Conservation (phyloP, 2,797 vertebrate species). For the Zalophus californianus region DNA sequence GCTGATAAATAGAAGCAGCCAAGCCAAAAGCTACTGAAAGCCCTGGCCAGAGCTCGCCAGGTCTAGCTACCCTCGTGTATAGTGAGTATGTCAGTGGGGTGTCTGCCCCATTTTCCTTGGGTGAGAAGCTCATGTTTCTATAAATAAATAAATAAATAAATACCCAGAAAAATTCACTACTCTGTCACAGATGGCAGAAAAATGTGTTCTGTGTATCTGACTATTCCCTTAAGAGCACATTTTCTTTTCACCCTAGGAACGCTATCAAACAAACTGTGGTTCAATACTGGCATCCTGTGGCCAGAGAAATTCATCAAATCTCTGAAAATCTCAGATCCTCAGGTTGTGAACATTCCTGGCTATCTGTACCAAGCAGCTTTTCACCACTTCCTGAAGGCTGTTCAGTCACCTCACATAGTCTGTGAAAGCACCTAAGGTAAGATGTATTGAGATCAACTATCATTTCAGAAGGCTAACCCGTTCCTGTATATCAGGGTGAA, state of each 20-base stretch:
- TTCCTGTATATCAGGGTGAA: not conserved
- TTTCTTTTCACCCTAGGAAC: constrained; percentile 66
- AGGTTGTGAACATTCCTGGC: rapidly evolving
- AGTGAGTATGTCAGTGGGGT: not conserved
- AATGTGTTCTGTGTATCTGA: constrained; percentile 61
- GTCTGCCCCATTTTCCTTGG: not conserved
- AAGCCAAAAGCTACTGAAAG: constrained; percentile 42
- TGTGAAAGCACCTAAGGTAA: not conserved
- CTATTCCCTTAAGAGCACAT: constrained; percentile 78
- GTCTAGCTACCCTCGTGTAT: not conserved
- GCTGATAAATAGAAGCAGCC: constrained; percentile 11
- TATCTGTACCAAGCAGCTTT: not conserved
- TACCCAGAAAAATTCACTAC: constrained; percentile 72
- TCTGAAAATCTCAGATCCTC: constrained; percentile 20
- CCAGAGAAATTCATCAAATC: constrained; percentile 81
- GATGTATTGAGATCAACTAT: not conserved
- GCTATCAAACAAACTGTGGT: constrained; percentile 73
- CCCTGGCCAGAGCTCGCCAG: not conserved
- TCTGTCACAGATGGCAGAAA: constrained; percentile 69
- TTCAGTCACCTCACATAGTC: not conserved
- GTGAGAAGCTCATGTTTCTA: constrained; percentile 44
- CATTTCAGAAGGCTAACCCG: not conserved
- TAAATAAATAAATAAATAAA: constrained; percentile 50
- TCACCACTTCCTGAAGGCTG: not conserved
- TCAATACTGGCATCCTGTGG: constrained; percentile 91